Evolutionary conservation across 2,113 vertebrate species (phyloP), one percentile per base, ranked within the genome.

Genomic region (Chunga burmeisteri): DNA sequence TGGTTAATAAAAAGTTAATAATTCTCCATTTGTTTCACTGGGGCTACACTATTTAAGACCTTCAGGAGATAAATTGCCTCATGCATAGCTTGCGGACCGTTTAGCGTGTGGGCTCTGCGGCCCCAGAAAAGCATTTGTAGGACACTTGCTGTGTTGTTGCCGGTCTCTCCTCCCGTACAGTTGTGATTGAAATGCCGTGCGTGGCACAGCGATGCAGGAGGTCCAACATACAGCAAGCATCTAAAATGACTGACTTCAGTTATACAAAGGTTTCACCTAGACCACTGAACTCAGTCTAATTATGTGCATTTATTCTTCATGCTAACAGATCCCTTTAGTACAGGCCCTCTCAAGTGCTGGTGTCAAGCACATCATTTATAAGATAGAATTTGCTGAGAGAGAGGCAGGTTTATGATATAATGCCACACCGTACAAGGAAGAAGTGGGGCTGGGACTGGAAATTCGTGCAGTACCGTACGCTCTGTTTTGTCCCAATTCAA

Each of bases 261-360:
- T 62, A 63, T 16, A 70, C 50, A 77, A 49, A 68, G 84, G 50
- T 93, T 93, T 92, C 88, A 86, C 67, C 29, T 66, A 82, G 47
- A 67, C 87, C 88, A 83, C 72, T 92, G 87, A 96, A 93, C 79
- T 86, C 91, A 53, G 62, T n/a, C 82, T 94, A 93, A 95, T 93
- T 95, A 93, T 9, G 22, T 88, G 32, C 75, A 83, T 94, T 95
- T 94, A 81, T 88, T 93, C 86, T 63, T 70, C 65, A 42, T 15
- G n/a, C 73, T 71, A 79, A 88, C 68, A 80, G 83, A 84, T 56
- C 67, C 81, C 77, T 79, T 96, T 65, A 81, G 68, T n/a, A 81
- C 7, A 74, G 83, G 47, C 65, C 70, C 81, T 86, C 88, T 90
- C 85, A 94, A 84, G 83, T 36, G 56, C 44, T 88, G 50, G 52